Percentiles rank a stretch among this genome's conserved stretches.
Conservation (phyloP, 2,113 vertebrate species). For the Poeciliopsis retropinna region DNA sequence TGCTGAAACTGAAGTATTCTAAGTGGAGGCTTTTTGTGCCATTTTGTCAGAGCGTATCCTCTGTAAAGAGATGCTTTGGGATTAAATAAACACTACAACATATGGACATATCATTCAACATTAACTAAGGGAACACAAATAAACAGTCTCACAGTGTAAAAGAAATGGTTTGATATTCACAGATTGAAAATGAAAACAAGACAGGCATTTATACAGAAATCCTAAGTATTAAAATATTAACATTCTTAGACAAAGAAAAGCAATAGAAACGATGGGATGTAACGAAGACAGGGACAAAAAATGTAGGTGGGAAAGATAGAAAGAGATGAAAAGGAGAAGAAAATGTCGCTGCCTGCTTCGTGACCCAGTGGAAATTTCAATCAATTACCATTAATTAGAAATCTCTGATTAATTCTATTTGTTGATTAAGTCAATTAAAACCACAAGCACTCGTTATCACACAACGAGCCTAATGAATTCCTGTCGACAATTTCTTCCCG, state of each 20-base stretch:
- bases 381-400: slow-evolving; percentile 85
- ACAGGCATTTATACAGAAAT: too few relatives aligned
- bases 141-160: too few relatives aligned
- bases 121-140: too few relatives aligned
- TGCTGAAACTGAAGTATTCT: too few relatives aligned
- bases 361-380: slow-evolving; percentile 83
- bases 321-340: slow-evolving; percentile 24
- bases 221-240: not conserved
- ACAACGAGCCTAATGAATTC: slow-evolving; percentile 82
- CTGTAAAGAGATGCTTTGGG: too few relatives aligned
- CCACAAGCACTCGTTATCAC: slow-evolving; percentile 82
- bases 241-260: not conserved
- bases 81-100: too few relatives aligned
- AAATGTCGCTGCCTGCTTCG: slow-evolving; percentile 57
- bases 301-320: not conserved
- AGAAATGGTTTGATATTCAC: not conserved
- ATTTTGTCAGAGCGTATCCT: too few relatives aligned
- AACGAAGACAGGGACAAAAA: slow-evolving; percentile 34
- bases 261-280: not conserved
- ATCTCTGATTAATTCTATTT: slow-evolving; percentile 86
- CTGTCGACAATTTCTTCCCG: slow-evolving; percentile 74
- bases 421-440: slow-evolving; percentile 87
- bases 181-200: not conserved
- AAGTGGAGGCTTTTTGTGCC: too few relatives aligned
- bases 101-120: too few relatives aligned